These are phyloP conservation scores for Polyodon spathula DNA, from an alignment of 2,113 vertebrate genomes.

Conservation along the genomic window DNA sequence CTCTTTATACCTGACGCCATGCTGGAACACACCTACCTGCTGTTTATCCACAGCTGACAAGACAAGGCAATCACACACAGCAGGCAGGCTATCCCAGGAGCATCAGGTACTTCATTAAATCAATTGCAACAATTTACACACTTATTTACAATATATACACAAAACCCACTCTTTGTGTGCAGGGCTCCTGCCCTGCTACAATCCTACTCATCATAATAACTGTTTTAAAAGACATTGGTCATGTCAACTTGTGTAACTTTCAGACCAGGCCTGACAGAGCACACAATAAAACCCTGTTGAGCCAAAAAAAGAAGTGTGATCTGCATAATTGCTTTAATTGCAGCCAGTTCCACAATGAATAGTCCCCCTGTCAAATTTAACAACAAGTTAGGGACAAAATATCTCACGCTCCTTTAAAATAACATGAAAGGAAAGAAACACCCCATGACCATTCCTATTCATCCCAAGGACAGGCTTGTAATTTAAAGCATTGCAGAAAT, in stretches of 20 bases:
- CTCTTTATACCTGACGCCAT: no score
- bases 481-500: conserved; percentile 36
- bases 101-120: no score
- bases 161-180: no score
- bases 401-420: conserved; percentile 50
- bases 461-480: conserved; percentile 39
- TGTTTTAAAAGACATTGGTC: no score
- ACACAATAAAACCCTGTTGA: conserved; percentile 51
- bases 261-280: conserved; percentile 21
- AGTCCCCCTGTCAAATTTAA: conserved; percentile 63
- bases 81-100: no score
- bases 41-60: no score
- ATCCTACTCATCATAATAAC: no score
- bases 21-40: no score
- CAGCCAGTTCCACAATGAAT: conserved; percentile 63
- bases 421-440: conserved; percentile 54
- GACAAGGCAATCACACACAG: no score
- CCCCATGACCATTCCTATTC: conserved; percentile 48
- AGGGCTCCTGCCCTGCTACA: no score
- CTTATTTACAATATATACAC: no score
- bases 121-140: no score
- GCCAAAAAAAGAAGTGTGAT: conserved; percentile 66
- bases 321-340: conserved; percentile 79
- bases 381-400: conserved; percentile 48
- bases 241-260: conserved; percentile 16